Conservation (phyloP, 2,888 invertebrate genomes). For the Antitype chi region DNA sequence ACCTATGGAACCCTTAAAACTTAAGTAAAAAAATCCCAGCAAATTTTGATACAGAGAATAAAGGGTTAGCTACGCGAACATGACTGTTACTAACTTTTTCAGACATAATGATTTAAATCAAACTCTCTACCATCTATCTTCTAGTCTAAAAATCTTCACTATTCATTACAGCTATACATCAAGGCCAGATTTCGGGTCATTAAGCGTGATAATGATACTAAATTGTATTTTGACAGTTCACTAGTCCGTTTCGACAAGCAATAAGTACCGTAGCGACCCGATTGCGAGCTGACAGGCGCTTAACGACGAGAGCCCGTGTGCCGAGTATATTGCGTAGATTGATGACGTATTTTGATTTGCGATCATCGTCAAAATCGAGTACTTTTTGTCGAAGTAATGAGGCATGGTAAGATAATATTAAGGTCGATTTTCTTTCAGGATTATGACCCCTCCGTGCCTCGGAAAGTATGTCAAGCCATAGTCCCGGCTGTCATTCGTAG, state of each 20-base stretch:
- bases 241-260: conserved; percentile 50
- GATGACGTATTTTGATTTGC: conserved; percentile 34
- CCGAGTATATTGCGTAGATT: conserved; percentile 33
- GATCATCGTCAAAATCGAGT: conserved; percentile 8
- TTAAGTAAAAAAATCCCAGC: too few relatives aligned
- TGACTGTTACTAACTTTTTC: background rate
- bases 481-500: too few relatives aligned
- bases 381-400: background rate
- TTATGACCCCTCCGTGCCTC: too few relatives aligned
- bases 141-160: conserved; percentile 6
- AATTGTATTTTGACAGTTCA: conserved; percentile 60
- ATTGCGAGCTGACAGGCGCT: conserved; percentile 57
- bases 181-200: conserved; percentile 52
- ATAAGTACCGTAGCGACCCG: conserved; percentile 50
- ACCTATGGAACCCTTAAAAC: too few relatives aligned
- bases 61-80: too few relatives aligned
- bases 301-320: conserved; percentile 42
- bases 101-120: background rate
- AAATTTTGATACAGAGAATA: too few relatives aligned
- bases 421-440: background rate
- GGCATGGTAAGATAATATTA: background rate
- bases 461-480: too few relatives aligned
- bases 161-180: conserved; percentile 36
- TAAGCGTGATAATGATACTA: conserved; percentile 51
- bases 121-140: background rate